Conservation (phyloP, 2,888 invertebrate genomes). For the Chydorus sphaericus region DNA sequence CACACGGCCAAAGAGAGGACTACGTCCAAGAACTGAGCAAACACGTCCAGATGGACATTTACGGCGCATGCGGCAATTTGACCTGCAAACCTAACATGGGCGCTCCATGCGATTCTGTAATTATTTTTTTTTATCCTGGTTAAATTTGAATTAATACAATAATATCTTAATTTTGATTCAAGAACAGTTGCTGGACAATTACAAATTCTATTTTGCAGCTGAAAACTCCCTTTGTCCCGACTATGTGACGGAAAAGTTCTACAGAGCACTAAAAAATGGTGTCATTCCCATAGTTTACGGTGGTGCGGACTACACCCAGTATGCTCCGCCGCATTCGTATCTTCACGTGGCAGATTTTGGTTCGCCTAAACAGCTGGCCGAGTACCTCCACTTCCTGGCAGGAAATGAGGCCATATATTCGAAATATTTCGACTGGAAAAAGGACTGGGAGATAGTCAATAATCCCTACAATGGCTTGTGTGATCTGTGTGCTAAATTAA, state of each 20-base stretch:
- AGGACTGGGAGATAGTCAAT: not conserved
- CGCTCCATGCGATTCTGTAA: no score
- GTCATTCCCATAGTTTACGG: slow-evolving; percentile 22
- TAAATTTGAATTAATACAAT: no score
- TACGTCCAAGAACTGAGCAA: slow-evolving; percentile 11
- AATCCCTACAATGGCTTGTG: slow-evolving; percentile 44
- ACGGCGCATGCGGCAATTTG: slow-evolving; percentile 14
- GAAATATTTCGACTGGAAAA: slow-evolving; percentile 87
- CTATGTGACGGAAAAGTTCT: slow-evolving; percentile 23
- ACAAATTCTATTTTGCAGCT: slow-evolving; percentile 21
- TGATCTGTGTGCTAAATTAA: slow-evolving; percentile 69
- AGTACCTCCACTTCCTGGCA: slow-evolving; percentile 69
- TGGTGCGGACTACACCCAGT: slow-evolving; percentile 57
- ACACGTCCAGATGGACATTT: slow-evolving; percentile 12
- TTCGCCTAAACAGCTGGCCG: slow-evolving; percentile 69
- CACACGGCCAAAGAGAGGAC: not conserved
- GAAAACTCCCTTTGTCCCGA: slow-evolving; percentile 22
- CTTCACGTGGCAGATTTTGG: slow-evolving; percentile 92
- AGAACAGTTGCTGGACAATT: no score
- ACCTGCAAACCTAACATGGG: not conserved
- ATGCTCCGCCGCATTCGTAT: slow-evolving; percentile 78
- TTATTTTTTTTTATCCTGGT: no score
- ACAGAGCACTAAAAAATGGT: slow-evolving; percentile 17
- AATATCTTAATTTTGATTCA: no score
- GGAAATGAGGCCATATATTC: slow-evolving; percentile 79